Percentiles rank a stretch among this genome's conserved stretches.
Conservation (phyloP, 2,888 invertebrate genomes). For the Limnephilus lunatus region DNA sequence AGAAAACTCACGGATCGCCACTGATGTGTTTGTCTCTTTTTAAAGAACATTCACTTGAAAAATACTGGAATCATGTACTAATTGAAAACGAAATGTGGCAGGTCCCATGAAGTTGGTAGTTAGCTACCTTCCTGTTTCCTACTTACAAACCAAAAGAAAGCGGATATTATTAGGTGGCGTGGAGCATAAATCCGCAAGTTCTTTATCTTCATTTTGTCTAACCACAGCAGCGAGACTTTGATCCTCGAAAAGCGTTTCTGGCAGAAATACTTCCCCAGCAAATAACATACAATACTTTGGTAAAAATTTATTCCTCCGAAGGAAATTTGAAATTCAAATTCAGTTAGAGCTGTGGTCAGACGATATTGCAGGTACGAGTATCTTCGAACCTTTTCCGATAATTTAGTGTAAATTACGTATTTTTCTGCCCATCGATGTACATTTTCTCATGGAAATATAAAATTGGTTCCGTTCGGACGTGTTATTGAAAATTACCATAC, state of each 20-base stretch:
- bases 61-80: too few relatives aligned
- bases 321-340: slow-evolving; percentile 65
- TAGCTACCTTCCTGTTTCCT: not conserved
- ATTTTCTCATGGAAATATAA: slow-evolving; percentile 56
- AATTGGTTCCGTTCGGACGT: slow-evolving; percentile 62
- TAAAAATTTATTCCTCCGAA: not conserved
- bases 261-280: not conserved
- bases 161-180: not conserved
- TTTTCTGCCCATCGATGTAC: slow-evolving; percentile 51
- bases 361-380: slow-evolving; percentile 55
- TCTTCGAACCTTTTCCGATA: slow-evolving; percentile 52
- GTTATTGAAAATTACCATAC: slow-evolving; percentile 65
- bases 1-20: too few relatives aligned
- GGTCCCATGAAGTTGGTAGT: too few relatives aligned
- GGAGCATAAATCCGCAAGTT: not conserved
- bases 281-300: not conserved
- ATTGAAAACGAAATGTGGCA: too few relatives aligned
- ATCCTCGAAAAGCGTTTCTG: not conserved
- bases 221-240: not conserved
- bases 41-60: too few relatives aligned
- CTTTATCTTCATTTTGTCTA: slow-evolving; percentile 30
- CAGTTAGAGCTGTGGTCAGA: slow-evolving; percentile 61
- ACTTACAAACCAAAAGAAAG: not conserved
- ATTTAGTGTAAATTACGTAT: slow-evolving; percentile 64
- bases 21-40: too few relatives aligned